These are phyloP conservation scores for Rhabdophis nuchalis DNA, from an alignment of 2,797 vertebrate genomes.

Conservation along the genomic window DNA sequence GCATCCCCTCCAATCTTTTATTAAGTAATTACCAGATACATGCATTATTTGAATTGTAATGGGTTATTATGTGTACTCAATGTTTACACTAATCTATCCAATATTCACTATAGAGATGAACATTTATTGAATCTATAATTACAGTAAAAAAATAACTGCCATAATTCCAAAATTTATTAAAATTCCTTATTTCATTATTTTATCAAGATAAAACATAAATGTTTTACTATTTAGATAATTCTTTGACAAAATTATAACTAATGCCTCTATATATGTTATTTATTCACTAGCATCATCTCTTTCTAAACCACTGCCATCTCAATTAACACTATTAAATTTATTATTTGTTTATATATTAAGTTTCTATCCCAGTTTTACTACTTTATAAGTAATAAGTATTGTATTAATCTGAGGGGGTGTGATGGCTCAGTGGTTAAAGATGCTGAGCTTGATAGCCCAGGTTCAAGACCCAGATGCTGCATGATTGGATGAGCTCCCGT, in stretches of 20 bases:
- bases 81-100: background rate
- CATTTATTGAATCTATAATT: background rate
- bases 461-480: too few species aligned
- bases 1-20: background rate
- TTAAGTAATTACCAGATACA: background rate
- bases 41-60: background rate
- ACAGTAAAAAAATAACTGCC: background rate
- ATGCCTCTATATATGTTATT: background rate
- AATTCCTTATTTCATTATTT: background rate
- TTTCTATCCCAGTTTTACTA: too few species aligned
- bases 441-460: too few species aligned
- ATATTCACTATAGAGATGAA: background rate
- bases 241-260: background rate
- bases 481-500: too few species aligned
- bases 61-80: background rate
- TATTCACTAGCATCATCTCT: background rate
- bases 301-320: background rate
- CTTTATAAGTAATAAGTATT: too few species aligned
- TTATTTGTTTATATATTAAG: too few species aligned
- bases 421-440: too few species aligned
- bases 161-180: background rate
- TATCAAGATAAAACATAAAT: background rate
- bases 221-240: background rate
- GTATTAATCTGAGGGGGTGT: too few species aligned
- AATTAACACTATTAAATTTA: background rate